These are phyloP conservation scores for Dreissena polymorpha DNA, from an alignment of 1,140 invertebrate species.

Conservation along the genomic window DNA sequence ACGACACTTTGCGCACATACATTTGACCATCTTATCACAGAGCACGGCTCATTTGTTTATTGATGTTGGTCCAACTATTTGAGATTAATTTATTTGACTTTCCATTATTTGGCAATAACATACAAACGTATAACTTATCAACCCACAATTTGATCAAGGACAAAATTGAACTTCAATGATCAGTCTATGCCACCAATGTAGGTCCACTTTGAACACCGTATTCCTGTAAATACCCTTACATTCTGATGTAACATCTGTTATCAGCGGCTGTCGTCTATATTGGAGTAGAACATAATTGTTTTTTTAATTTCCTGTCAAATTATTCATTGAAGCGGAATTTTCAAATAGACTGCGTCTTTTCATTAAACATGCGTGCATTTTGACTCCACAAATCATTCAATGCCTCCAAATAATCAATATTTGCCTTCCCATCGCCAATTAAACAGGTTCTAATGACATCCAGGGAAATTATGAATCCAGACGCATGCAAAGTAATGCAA, in stretches of 20 bases:
- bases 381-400: slow-evolving; percentile 36
- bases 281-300: slow-evolving; percentile 56
- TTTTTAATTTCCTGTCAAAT: slow-evolving; percentile 48
- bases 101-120: no score
- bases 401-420: slow-evolving; percentile 47
- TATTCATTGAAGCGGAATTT: slow-evolving; percentile 53
- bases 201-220: no score
- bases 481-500: slow-evolving; percentile 53
- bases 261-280: slow-evolving; percentile 43
- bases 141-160: no score
- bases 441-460: slow-evolving; percentile 51
- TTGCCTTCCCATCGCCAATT: slow-evolving; percentile 41
- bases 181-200: no score
- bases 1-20: no score
- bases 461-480: slow-evolving; percentile 33
- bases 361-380: slow-evolving; percentile 47
- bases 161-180: no score
- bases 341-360: slow-evolving; percentile 47
- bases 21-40: no score
- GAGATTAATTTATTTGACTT: no score
- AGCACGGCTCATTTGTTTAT: no score
- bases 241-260: neutral
- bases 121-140: no score
- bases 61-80: no score
- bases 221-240: no score